phyloP scores from a whole-genome alignment of 2,113 vertebrate species.

The Coracopsis vasa region DNA sequence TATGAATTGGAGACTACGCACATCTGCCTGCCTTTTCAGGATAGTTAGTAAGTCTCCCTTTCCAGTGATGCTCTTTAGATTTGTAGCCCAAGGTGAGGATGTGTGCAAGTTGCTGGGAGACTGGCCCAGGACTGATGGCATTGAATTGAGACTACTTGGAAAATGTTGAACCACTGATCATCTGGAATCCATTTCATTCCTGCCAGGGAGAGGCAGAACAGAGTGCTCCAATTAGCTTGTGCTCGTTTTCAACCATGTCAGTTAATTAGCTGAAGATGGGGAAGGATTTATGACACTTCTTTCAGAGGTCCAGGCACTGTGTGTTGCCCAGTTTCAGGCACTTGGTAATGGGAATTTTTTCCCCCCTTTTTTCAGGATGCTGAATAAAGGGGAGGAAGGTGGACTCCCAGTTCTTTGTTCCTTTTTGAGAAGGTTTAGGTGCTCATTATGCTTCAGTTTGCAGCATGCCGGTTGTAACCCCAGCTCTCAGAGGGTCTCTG shows the following conservation, averaged over 20 bases:
- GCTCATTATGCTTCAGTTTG: background rate
- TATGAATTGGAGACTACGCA: background rate
- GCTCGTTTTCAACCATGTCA: constrained; percentile 1
- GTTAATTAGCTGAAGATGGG: constrained; percentile 46
- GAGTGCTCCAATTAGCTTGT: constrained; percentile 16
- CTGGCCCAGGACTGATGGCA: background rate
- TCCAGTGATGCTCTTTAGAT: background rate
- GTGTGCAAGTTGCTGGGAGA: background rate
- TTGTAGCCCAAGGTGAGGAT: background rate
- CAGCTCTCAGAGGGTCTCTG: too few species aligned
- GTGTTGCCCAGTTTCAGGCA: background rate
- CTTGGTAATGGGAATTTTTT: background rate
- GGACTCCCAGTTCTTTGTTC: background rate
- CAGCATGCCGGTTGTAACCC: background rate
- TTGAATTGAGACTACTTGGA: background rate
- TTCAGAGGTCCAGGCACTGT: background rate
- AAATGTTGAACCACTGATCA: background rate
- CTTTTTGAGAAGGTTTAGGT: background rate
- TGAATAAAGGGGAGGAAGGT: background rate
- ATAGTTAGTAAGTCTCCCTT: background rate
- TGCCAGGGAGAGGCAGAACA: background rate
- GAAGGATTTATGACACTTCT: background rate
- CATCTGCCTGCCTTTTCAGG: background rate
- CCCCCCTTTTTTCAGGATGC: background rate
- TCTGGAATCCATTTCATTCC: background rate